phyloP scores from a whole-genome alignment of 2,888 invertebrate species.

The Lasioglossum pauxillum region DNA sequence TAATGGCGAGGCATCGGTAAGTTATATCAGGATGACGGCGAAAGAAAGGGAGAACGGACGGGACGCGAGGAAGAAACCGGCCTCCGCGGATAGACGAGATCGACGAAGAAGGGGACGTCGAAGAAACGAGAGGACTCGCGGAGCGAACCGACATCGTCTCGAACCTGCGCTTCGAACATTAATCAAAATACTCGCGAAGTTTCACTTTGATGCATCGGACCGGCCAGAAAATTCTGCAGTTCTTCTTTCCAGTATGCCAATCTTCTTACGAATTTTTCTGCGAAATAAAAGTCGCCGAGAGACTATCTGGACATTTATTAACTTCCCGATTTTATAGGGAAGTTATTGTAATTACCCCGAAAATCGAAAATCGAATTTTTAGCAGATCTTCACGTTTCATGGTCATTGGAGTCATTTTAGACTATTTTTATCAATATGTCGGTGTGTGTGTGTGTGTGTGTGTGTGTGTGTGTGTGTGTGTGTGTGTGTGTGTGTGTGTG shows the following conservation, averaged over 20 bases:
- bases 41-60: slow-evolving; percentile 36
- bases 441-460: no score
- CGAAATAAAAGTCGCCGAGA: no score
- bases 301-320: no score
- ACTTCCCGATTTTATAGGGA: no score
- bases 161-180: background rate
- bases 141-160: background rate
- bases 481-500: no score
- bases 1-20: slow-evolving; percentile 64
- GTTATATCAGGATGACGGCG: slow-evolving; percentile 64
- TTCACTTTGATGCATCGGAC: background rate
- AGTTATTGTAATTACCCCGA: no score
- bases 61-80: slow-evolving; percentile 60
- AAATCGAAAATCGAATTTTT: no score
- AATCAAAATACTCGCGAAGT: background rate
- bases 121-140: slow-evolving; percentile 44
- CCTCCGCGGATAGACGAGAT: slow-evolving; percentile 59
- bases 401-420: no score
- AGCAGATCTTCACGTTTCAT: no score
- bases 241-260: background rate
- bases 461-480: no score
- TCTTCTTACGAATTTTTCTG: no score
- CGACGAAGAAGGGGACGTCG: slow-evolving; percentile 39
- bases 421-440: no score
- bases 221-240: background rate